These are phyloP conservation scores for Anastrepha ludens DNA, from an alignment of 1,140 invertebrate genomes.

Conservation along the genomic window DNA sequence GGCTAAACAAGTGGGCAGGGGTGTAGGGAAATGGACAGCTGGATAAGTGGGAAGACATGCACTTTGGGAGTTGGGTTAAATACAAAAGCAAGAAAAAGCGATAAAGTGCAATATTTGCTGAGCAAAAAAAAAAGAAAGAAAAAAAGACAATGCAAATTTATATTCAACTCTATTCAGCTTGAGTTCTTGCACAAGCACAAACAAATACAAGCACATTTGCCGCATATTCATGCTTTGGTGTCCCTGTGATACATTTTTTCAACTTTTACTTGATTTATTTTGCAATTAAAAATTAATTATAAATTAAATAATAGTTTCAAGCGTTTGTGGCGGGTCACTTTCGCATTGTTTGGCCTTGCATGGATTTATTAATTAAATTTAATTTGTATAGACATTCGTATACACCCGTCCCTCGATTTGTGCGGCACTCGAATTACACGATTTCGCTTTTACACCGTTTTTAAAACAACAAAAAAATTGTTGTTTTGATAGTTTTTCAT, in stretches of 20 bases:
- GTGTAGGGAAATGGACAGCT: neutral
- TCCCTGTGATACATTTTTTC: neutral
- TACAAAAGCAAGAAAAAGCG: neutral
- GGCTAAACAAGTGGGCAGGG: neutral
- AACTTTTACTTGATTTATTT: neutral
- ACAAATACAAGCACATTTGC: neutral
- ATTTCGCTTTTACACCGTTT: no score
- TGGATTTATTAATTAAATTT: neutral
- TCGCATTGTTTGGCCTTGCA: neutral
- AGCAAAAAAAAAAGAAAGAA: neutral
- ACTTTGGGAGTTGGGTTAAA: neutral
- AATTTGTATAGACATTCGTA: no score
- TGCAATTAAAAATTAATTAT: conserved; percentile 31
- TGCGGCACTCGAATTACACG: no score
- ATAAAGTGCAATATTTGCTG: neutral
- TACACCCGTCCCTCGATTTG: no score
- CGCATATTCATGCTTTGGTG: no score
- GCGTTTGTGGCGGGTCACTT: neutral
- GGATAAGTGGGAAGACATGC: neutral
- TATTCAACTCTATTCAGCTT: no score
- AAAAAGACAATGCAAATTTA: neutral
- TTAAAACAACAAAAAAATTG: no score
- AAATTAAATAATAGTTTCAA: conserved; percentile 11
- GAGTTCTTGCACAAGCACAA: neutral
- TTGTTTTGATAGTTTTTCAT: no score